phyloP scores from a whole-genome alignment of 2,888 invertebrate genomes.

The Epinotia demarniana region DNA sequence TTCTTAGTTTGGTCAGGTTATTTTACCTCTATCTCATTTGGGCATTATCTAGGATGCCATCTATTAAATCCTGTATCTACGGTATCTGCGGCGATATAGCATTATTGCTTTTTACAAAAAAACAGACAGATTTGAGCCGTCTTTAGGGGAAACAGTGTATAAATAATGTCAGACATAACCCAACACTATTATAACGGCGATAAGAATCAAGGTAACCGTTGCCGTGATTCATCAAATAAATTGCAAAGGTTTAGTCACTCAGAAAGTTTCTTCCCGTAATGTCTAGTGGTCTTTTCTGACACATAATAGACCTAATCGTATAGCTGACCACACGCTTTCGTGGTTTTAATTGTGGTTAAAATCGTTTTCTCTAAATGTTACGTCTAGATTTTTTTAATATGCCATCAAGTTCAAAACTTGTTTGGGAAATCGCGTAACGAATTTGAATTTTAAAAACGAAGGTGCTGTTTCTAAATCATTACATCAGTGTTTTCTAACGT shows the following conservation, averaged over 20 bases:
- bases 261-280: constrained; percentile 11
- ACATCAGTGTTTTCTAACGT: background rate
- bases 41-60: too few relatives aligned
- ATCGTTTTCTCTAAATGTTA: constrained; percentile 11
- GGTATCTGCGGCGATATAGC: too few relatives aligned
- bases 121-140: background rate
- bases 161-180: background rate
- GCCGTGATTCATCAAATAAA: background rate
- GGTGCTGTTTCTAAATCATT: background rate
- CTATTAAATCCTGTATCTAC: too few relatives aligned
- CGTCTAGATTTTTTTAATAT: constrained; percentile 22
- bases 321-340: constrained; percentile 14
- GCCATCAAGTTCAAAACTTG: constrained; percentile 12
- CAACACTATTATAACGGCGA: background rate
- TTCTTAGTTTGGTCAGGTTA: too few relatives aligned
- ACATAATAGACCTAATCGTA: constrained; percentile 10
- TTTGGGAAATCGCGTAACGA: constrained; percentile 2
- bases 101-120: too few relatives aligned
- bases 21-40: too few relatives aligned
- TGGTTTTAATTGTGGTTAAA: constrained; percentile 27
- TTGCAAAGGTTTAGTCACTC: constrained; percentile 7
- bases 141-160: background rate
- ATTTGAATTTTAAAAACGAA: constrained; percentile 16
- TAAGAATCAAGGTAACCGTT: background rate
- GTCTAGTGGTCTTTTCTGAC: background rate